A percentile compares a stretch with the other conserved stretches of the same genome.
These are phyloP conservation scores for Synanceia verrucosa DNA, from an alignment of 2,797 vertebrate genomes.

Conservation along the genomic window DNA sequence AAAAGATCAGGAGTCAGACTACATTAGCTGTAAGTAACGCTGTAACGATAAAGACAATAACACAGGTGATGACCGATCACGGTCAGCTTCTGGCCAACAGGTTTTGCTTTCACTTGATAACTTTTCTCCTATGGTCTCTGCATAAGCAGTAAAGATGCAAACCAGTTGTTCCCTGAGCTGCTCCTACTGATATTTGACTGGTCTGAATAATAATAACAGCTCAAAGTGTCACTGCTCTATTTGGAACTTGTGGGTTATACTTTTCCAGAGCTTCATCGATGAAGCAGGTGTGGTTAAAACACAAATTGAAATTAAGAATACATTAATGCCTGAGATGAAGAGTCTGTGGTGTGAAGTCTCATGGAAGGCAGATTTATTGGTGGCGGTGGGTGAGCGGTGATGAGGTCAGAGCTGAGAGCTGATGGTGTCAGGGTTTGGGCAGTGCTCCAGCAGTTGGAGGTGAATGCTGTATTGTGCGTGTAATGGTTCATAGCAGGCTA, in stretches of 20 bases:
- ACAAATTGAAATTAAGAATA: background rate
- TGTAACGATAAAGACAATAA: background rate
- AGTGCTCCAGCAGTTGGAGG: background rate
- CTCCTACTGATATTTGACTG: background rate
- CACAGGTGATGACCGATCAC: background rate
- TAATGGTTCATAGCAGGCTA: background rate
- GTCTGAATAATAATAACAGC: conserved; percentile 20
- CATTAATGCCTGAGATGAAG: background rate
- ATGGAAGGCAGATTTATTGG: background rate
- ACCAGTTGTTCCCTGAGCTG: background rate
- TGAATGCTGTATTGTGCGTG: conserved; percentile 1
- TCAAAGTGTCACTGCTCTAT: conserved; percentile 5
- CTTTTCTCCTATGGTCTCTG: background rate
- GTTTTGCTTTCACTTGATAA: background rate
- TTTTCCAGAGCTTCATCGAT: background rate
- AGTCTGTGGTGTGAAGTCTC: background rate
- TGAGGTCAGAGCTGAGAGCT: background rate
- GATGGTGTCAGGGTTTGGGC: background rate
- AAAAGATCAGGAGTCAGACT: background rate
- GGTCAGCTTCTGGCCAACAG: background rate
- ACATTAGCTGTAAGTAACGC: background rate
- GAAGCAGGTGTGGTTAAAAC: background rate
- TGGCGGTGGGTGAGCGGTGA: background rate
- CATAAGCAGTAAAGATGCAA: background rate
- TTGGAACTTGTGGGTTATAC: background rate